These are phyloP conservation scores for Hylomyscus alleni DNA, from an alignment of 2,797 vertebrate species.

Conservation along the genomic window DNA sequence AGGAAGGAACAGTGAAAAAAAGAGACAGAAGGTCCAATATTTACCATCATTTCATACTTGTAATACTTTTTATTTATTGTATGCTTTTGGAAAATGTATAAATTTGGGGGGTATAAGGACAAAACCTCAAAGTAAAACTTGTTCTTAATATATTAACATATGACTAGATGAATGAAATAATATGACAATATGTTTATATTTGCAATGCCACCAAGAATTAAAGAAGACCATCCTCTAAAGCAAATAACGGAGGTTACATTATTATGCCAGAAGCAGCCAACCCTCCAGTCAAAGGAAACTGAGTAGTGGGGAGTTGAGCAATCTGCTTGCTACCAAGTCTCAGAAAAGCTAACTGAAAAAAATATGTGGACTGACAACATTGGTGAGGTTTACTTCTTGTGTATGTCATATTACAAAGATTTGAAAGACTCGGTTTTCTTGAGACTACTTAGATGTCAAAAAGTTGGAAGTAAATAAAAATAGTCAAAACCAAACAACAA, in stretches of 20 bases:
- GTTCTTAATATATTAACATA: background rate
- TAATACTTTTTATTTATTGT: background rate
- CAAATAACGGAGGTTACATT: slow-evolving; percentile 51
- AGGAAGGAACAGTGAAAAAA: background rate
- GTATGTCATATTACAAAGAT: background rate
- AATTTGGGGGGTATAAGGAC: background rate
- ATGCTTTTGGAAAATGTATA: background rate
- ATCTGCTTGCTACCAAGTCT: slow-evolving; percentile 2
- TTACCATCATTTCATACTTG: background rate
- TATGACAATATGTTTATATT: background rate
- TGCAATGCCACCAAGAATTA: background rate
- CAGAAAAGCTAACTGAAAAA: background rate
- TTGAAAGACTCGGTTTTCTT: slow-evolving; percentile 9
- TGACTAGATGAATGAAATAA: background rate
- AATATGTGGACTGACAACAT: background rate
- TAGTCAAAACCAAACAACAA: background rate
- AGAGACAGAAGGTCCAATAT: background rate
- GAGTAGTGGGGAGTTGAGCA: background rate
- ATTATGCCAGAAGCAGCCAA: background rate
- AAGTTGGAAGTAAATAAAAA: background rate
- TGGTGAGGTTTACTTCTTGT: background rate
- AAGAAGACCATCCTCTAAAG: slow-evolving; percentile 36
- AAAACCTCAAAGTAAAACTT: background rate
- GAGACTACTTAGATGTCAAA: slow-evolving; percentile 34
- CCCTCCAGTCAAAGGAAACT: background rate